Base-by-base conservation (phyloP, 1,140 invertebrate genomes). In the Dolichoris vasculosae region DNA sequence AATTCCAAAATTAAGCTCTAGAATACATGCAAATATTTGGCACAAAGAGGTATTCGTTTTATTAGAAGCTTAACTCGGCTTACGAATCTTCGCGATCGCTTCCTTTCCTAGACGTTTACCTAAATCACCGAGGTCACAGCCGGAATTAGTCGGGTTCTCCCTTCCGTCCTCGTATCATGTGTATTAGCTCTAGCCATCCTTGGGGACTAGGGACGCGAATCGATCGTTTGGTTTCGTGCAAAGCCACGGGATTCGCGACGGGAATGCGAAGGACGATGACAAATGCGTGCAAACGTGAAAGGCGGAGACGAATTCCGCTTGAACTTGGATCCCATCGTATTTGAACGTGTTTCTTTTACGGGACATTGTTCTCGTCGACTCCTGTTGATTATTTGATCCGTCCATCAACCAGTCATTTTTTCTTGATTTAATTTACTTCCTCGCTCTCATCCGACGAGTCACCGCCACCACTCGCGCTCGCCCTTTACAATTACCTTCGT, bases 381-480 rank as follows among this genome's bases (percentile, higher is more conserved):
- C 17, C 43, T 67, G 64, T 32, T 43, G n/a, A 26, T 77, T 40
- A 75, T 84, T 69, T 86, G 81, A 59, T 48, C 69, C 75, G 51
- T 87, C 82, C 81, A 26, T 51, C 6, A n/a, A 11, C 87, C 71
- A 64, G 73, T 87, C 83, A 38, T 63, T 55, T 67, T 51, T 73
- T 73, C 86, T 83, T 85, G 48, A 11, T 71, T 84, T 83, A 73
- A 78, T 80, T 64, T 48, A 83, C 82, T 85, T 63, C 40, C 35
- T 67, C 55, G 38, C 17, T 32, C 43, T 51, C 67, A 17, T 40
- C 69, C 17, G 13, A 23, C 55, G 23, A 15, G 20, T 8, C 43
- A 17, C 1, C 35, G 43, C 8, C 76, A 26, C 11, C n/a, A 6
- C 48, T 2, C 20, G 2, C 26, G 76, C 7, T 48, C 32, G 13